These are phyloP conservation scores for Euplagia quadripunctaria DNA, from an alignment of 2,888 invertebrate species.

Conservation along the genomic window DNA sequence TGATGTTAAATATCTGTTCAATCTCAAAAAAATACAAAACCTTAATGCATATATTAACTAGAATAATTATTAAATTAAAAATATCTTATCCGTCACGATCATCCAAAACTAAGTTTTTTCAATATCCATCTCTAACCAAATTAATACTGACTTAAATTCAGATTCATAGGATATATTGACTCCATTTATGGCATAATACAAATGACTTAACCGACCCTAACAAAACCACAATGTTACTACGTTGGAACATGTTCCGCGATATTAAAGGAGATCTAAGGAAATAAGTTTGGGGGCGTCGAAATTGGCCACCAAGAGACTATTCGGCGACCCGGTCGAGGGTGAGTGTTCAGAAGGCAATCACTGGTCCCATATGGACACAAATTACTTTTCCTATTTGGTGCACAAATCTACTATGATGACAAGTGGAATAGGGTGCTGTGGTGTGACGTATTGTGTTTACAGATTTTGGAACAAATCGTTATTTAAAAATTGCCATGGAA, in stretches of 20 bases:
- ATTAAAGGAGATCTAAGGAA: slow-evolving; percentile 78
- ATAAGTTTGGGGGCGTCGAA: slow-evolving; percentile 70
- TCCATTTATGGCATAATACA: slow-evolving; percentile 51
- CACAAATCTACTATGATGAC: slow-evolving; percentile 80
- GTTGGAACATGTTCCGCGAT: slow-evolving; percentile 57
- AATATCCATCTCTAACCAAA: background rate
- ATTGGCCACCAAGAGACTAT: slow-evolving; percentile 79
- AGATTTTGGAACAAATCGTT: slow-evolving; percentile 33
- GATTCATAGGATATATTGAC: slow-evolving; percentile 17
- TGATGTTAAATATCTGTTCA: background rate
- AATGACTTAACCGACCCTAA: slow-evolving; percentile 53
- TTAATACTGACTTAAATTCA: background rate
- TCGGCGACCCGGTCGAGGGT: slow-evolving; percentile 70
- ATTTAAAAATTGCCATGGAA: slow-evolving; percentile 4
- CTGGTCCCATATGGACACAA: slow-evolving; percentile 86
- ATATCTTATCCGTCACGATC: background rate
- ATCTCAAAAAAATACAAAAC: background rate
- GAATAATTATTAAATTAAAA: background rate
- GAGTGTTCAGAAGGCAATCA: slow-evolving; percentile 84
- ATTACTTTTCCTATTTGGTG: slow-evolving; percentile 82
- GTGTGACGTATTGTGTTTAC: slow-evolving; percentile 56
- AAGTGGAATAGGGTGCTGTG: slow-evolving; percentile 76
- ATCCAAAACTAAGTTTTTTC: no score
- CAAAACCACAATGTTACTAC: slow-evolving; percentile 60
- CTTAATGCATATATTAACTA: background rate